Percentiles rank a stretch among this genome's conserved stretches.
phyloP scores from a whole-genome alignment of 2,888 invertebrate species.

The Andricus quercusramuli region DNA sequence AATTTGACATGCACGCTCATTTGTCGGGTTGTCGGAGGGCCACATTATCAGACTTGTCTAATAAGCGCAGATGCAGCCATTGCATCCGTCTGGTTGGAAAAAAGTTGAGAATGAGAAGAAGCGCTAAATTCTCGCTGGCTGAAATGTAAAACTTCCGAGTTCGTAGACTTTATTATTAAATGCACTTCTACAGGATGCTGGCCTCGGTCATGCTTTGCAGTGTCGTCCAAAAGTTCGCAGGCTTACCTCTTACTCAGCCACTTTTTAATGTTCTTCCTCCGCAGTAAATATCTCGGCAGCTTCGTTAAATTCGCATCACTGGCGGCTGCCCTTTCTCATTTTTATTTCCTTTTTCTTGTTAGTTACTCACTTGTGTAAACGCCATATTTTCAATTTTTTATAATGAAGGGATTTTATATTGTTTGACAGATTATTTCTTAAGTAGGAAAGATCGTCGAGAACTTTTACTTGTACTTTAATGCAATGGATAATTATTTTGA shows the following conservation, averaged over 20 bases:
- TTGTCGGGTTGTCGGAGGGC: neutral
- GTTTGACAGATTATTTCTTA: neutral
- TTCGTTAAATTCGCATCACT: conserved; percentile 38
- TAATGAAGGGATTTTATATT: neutral
- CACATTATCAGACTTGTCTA: conserved; percentile 34
- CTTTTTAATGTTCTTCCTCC: conserved; percentile 33
- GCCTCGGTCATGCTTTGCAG: conserved; percentile 26
- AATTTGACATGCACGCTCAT: conserved; percentile 11
- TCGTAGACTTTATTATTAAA: conserved; percentile 39
- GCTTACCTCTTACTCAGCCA: conserved; percentile 29
- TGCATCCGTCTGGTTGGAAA: conserved; percentile 32
- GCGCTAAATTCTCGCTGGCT: conserved; percentile 35
- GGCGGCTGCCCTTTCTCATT: neutral
- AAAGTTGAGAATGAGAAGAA: conserved; percentile 35
- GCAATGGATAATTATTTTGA: neutral
- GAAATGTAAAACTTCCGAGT: conserved; percentile 37
- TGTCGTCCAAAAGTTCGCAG: conserved; percentile 24
- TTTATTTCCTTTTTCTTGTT: conserved; percentile 2
- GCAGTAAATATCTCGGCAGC: conserved; percentile 29
- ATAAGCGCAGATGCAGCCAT: conserved; percentile 21
- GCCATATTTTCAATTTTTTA: neutral
- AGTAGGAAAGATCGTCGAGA: neutral
- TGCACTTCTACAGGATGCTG: conserved; percentile 31
- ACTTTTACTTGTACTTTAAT: neutral
- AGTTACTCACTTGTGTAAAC: neutral